A percentile compares a stretch with the other conserved stretches of the same genome.
These are phyloP conservation scores for Hydrozoanthus tunicans DNA, from an alignment of 64 coral and sea anemone genomes.

Conservation along the genomic window DNA sequence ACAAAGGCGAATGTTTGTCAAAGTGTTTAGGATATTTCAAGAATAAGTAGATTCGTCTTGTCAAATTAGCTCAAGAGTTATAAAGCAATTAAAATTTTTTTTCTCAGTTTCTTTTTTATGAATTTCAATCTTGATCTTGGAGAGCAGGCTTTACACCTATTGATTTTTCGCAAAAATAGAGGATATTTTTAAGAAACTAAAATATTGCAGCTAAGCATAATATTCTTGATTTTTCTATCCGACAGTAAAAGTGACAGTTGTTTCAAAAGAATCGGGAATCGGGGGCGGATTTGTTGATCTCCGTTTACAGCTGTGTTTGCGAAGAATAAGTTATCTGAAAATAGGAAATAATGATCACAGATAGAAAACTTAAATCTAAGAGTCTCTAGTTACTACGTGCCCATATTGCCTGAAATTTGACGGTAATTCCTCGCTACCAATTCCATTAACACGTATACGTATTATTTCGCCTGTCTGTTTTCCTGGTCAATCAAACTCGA, in stretches of 20 bases:
- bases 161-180: too few relatives aligned
- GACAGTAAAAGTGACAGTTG: too few relatives aligned
- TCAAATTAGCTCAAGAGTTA: neutral
- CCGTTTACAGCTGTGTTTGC: neutral
- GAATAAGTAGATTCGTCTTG: neutral
- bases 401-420: neutral
- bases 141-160: too few relatives aligned
- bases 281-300: conserved; percentile 5
- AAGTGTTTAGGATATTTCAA: neutral
- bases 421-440: neutral
- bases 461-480: neutral
- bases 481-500: conserved; percentile 9
- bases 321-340: too few relatives aligned
- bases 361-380: neutral
- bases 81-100: neutral
- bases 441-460: conserved; percentile 17
- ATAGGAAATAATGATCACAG: too few relatives aligned
- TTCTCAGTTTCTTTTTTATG: neutral
- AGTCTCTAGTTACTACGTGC: neutral
- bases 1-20: neutral
- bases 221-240: too few relatives aligned
- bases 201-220: neutral
- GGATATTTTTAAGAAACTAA: neutral
- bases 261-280: neutral
- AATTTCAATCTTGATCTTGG: neutral